Evolutionary conservation across 1,140 invertebrate genomes (phyloP).

Genomic region (Lordiphosa stackelbergi): DNA sequence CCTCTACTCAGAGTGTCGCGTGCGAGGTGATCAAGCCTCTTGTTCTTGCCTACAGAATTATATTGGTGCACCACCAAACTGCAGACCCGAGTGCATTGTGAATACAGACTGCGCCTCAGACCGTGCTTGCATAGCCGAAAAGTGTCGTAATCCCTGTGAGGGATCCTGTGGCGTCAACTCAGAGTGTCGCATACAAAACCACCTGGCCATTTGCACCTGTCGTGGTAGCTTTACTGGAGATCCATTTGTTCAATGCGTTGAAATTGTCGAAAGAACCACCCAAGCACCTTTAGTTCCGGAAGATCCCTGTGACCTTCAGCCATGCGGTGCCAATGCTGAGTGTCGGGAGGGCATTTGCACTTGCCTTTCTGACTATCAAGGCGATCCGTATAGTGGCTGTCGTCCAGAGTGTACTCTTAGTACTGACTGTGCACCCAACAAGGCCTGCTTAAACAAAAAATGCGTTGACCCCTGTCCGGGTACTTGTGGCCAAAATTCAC

Average conservation of each 20-base stretch:
- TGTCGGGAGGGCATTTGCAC: conserved; percentile 83
- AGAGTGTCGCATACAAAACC: conserved; percentile 86
- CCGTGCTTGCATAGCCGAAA: conserved; percentile 86
- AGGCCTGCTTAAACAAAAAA: conserved; percentile 85
- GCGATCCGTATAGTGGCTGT: conserved; percentile 84
- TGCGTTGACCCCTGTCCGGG: conserved; percentile 88
- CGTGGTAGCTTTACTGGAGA: conserved; percentile 83
- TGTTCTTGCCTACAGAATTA: conserved; percentile 87
- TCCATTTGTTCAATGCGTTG: conserved; percentile 84
- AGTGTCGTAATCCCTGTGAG: conserved; percentile 87
- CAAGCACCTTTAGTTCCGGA: conserved; percentile 77
- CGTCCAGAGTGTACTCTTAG: conserved; percentile 91
- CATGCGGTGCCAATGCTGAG: conserved; percentile 88
- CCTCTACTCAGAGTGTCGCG: conserved; percentile 84
- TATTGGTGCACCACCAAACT: conserved; percentile 87
- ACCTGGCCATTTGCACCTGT: conserved; percentile 86
- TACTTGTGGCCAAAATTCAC: conserved; percentile 85
- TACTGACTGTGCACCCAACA: conserved; percentile 86
- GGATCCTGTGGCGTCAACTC: conserved; percentile 88
- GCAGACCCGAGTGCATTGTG: conserved; percentile 87
- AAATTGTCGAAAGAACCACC: conserved; percentile 80
- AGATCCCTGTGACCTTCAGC: conserved; percentile 84
- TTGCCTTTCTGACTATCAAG: conserved; percentile 82
- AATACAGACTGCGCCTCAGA: conserved; percentile 88
- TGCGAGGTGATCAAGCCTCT: conserved; percentile 81